Base-by-base conservation (phyloP, 2,797 vertebrate species). In the Anniella stebbinsi region DNA sequence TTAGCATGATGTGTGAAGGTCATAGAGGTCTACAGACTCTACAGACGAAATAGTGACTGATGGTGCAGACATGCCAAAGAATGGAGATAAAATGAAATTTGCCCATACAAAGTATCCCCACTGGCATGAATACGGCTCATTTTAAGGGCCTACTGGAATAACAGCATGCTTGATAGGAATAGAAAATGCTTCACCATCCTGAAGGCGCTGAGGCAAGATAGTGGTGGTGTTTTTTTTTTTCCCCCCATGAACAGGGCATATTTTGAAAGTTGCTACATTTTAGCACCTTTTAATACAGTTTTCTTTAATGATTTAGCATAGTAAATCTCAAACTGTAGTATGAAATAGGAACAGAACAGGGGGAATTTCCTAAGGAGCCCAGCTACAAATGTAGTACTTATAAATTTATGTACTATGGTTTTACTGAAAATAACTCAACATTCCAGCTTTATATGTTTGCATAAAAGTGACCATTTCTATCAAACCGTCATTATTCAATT, bases 111-210 rank as follows among this genome's bases (percentile, higher is more conserved):
- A 80, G 84, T 90, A 90, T 90, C 41, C 88, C 89, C 89, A 36
- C 33, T n/a, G 63, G 89, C 84, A 36, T 90, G 66, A 80, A 48
- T 63, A 63, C 48, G 45, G 41, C 36, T 80, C 36, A 90, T 90
- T 90, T 90, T 73, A 90, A 80, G 57, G 84, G 30, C 41, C 73
- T 86, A 33, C 66, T 90, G 80, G 67, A 86, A 80, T 73, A 86
- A 73, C 69, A 73, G 45, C 45, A 45, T 45, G 45, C 45, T 63
- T 86, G 86, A 80, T 73, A 66, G 38, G 54, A 86, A 63, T 25
- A 80, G 75, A n/a, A 86, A 70, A 33, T 73, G 38, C 28, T 48
- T 86, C 76, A 80, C 76, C 67, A 36, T n/a, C 54, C 38, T 90
- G 67, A 86, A 63, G 75, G 67, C 72, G 67, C 82, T n/a, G 54